Evolutionary conservation across 2,888 invertebrate genomes (phyloP), one percentile per base, ranked within the genome.

Genomic region (Mythimna albipuncta): DNA sequence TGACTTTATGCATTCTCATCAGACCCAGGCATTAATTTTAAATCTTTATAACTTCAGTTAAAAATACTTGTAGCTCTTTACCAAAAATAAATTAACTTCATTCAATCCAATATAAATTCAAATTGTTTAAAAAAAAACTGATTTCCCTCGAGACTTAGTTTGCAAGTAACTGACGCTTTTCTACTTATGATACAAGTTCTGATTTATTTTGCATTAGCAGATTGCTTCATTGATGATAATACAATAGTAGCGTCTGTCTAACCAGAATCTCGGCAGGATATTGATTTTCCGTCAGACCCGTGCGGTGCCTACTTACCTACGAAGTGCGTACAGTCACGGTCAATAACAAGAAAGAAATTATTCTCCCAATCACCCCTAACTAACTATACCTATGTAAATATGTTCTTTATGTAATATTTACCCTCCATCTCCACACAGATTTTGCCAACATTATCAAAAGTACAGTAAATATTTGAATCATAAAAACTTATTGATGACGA

Each of bases 121-220:
- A 78, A 70, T 65, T 44, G n/a, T 47, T 58, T 2, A 7, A 4
- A 58, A 59, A 59, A 21, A 50, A 77, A n/a, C 64, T 55, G 44
- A 81, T 81, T 81, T 79, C 77, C 77, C 77, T 41, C 0, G 66
- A 35, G 72, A 16, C 26, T 67, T 66, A 75, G 10, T 65, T 61
- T 32, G 32, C 52, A 77, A 61, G 38, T 21, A 55, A 66, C 32
- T 44, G 41, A 52, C n/a, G 77, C 7, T 62, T 63, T 70, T 44
- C 21, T 64, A 21, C 38, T 82, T 67, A 44, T 38, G 50, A 11
- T 64, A n/a, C 52, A 11, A 66, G 11, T 64, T 47, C 26, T n/a
- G 10, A 58, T 65, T 4, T 50, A 41, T 62, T 57, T 6, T 54
- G 21, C 9, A 21, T 47, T 59, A 38, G 38, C 13, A 54, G 38